These are phyloP conservation scores for Apus apus DNA, from an alignment of 2,113 vertebrate genomes.

Conservation along the genomic window DNA sequence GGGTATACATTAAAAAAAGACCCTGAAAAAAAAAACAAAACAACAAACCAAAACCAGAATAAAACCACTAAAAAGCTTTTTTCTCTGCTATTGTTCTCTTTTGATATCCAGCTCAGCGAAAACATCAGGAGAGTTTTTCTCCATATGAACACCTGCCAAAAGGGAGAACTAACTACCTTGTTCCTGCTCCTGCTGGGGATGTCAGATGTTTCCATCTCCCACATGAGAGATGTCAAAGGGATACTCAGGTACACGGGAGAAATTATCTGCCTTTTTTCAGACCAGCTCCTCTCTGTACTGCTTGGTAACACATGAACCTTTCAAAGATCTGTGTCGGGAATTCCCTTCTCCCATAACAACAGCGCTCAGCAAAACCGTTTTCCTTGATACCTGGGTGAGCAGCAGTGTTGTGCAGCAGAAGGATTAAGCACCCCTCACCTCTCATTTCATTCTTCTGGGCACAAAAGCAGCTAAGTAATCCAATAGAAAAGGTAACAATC, in stretches of 20 bases:
- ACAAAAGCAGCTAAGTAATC: not conserved
- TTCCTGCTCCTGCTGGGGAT: not conserved
- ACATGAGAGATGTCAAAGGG: not conserved
- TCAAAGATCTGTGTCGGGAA: not conserved
- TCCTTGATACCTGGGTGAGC: not conserved
- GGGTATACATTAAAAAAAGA: not conserved
- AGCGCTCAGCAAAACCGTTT: not conserved
- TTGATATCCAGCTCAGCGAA: not conserved
- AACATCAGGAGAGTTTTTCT: not conserved
- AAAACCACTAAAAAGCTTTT: not conserved
- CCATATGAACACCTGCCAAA: not conserved
- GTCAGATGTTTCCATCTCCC: not conserved
- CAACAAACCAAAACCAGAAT: not conserved
- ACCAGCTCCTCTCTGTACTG: not conserved
- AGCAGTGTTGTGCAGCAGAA: not conserved
- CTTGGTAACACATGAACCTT: fast-evolving
- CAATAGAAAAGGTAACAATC: not conserved
- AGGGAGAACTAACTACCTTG: not conserved
- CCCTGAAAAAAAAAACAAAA: not conserved
- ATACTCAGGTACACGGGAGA: not conserved
- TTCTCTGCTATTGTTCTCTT: not conserved
- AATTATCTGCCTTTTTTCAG: not conserved
- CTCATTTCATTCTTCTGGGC: not conserved
- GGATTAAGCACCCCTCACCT: not conserved
- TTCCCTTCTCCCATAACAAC: not conserved